Conservation (phyloP, 1,140 invertebrate genomes). For the Plutomurus gul region DNA sequence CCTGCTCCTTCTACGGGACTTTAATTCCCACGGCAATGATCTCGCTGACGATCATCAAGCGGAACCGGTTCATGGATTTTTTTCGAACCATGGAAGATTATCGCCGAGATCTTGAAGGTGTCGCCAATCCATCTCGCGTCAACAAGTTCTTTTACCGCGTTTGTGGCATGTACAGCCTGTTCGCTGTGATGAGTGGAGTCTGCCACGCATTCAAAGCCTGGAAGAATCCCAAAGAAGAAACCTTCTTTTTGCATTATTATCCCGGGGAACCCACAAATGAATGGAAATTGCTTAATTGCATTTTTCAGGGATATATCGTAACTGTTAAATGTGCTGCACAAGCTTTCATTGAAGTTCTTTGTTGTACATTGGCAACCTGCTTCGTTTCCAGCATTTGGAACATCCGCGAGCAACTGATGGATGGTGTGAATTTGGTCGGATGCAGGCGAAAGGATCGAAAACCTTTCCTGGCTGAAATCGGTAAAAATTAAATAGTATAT, state of each 20-base stretch:
- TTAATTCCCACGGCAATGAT: constrained; percentile 22
- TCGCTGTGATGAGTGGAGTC: not conserved
- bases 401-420: constrained; percentile 22
- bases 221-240: not conserved
- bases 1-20: constrained; percentile 16
- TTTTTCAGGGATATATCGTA: constrained; percentile 44
- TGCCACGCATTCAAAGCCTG: not conserved
- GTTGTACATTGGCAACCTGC: constrained; percentile 36
- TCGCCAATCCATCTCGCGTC: not conserved
- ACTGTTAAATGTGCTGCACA: constrained; percentile 25
- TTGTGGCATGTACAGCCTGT: constrained; percentile 15
- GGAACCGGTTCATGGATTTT: constrained; percentile 20
- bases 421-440: not conserved
- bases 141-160: not conserved
- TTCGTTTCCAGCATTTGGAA: constrained; percentile 25
- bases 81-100: constrained; percentile 10
- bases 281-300: not conserved
- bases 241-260: constrained; percentile 14
- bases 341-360: constrained; percentile 50
- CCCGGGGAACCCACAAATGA: not conserved
- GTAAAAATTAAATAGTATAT: too few relatives aligned
- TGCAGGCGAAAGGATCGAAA: not conserved
- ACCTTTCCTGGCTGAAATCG: not conserved
- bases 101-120: not conserved
- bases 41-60: constrained; percentile 3